phyloP scores from a whole-genome alignment of 2,888 invertebrate genomes.

The Drosophila bunnanda region DNA sequence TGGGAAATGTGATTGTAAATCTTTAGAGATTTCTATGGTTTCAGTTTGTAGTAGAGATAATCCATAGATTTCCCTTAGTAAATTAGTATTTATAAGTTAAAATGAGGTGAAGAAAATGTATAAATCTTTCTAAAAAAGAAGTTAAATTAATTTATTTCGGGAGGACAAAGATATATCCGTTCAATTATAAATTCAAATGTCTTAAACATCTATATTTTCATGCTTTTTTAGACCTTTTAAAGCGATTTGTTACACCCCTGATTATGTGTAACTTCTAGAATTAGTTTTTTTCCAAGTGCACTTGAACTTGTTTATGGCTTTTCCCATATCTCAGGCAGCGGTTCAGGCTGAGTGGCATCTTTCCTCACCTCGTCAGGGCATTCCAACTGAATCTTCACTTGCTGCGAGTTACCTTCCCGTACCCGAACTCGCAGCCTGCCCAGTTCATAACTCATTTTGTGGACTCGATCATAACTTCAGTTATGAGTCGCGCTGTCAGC shows the following conservation, averaged over 20 bases:
- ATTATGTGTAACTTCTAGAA: too few species aligned
- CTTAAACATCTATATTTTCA: too few species aligned
- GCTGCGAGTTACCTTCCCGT: background rate
- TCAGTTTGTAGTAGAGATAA: too few species aligned
- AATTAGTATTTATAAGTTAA: too few species aligned
- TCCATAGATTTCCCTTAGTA: too few species aligned
- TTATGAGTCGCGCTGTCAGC: conserved; percentile 83
- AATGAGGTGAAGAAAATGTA: too few species aligned
- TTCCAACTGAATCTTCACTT: conserved; percentile 13
- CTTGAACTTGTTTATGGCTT: conserved; percentile 15
- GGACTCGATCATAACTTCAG: conserved; percentile 75
- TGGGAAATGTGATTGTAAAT: background rate
- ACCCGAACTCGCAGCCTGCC: conserved; percentile 34
- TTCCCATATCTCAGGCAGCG: conserved; percentile 19
- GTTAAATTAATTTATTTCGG: too few species aligned
- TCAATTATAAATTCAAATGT: too few species aligned
- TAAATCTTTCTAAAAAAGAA: too few species aligned
- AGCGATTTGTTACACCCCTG: too few species aligned
- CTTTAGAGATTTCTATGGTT: background rate
- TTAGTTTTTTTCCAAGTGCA: conserved; percentile 21
- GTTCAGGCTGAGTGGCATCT: conserved; percentile 35
- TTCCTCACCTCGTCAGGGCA: conserved; percentile 33
- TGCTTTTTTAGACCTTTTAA: too few species aligned
- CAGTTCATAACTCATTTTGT: conserved; percentile 80
- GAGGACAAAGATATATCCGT: too few species aligned